Evolutionary conservation across 2,797 vertebrate species (phyloP).

Genomic region (Thalassophryne amazonica): DNA sequence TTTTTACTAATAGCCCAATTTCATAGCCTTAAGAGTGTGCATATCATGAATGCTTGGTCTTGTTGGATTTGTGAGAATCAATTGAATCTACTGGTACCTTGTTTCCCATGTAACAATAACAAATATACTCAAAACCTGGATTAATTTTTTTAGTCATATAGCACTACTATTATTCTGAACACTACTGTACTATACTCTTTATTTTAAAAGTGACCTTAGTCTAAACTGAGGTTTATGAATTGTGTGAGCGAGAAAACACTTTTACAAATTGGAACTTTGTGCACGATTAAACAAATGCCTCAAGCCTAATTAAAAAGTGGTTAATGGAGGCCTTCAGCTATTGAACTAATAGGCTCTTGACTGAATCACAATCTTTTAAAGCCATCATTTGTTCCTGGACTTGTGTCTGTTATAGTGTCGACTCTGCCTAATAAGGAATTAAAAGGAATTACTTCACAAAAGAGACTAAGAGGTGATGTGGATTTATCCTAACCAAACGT

Average conservation of each 20-base stretch:
- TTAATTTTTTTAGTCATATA: too few relatives aligned
- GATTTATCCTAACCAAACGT: constrained; percentile 55
- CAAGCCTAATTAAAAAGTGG: neutral
- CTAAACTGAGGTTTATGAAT: neutral
- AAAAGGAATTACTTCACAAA: constrained; percentile 34
- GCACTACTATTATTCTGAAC: too few relatives aligned
- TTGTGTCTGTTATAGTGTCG: constrained; percentile 4
- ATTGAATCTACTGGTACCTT: too few relatives aligned
- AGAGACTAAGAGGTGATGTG: constrained; percentile 35
- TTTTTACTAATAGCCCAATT: too few relatives aligned
- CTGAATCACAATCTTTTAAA: constrained; percentile 31
- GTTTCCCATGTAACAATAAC: too few relatives aligned
- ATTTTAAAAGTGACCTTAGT: too few relatives aligned
- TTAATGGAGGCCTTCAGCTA: neutral
- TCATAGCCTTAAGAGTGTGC: too few relatives aligned
- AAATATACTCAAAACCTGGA: too few relatives aligned
- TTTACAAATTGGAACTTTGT: neutral
- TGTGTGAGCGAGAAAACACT: neutral
- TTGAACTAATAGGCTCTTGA: constrained; percentile 3
- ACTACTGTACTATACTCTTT: too few relatives aligned
- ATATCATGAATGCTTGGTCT: too few relatives aligned
- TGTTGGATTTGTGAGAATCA: too few relatives aligned
- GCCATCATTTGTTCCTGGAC: neutral
- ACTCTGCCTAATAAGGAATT: constrained; percentile 12
- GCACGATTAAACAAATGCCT: neutral